A percentile compares a stretch with the other conserved stretches of the same genome.
phyloP scores from a whole-genome alignment of 2,797 vertebrate genomes.

The Aselliscus stoliczkanus region DNA sequence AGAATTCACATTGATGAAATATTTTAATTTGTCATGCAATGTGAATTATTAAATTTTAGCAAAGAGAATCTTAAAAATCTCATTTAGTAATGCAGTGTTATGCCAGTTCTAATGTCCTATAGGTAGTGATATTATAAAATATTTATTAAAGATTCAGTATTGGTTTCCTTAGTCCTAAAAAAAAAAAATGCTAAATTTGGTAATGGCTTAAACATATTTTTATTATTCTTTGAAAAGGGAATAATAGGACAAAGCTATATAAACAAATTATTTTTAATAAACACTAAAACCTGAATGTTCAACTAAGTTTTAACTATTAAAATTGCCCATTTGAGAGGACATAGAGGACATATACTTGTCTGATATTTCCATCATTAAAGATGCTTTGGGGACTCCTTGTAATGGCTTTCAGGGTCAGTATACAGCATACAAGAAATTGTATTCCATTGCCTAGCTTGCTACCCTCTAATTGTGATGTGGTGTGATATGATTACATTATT shows the following conservation, averaged over 20 bases:
- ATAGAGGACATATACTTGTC: not conserved
- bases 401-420: not conserved
- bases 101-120: slow-evolving; percentile 1
- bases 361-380: not conserved
- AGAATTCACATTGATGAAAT: not conserved
- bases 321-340: not conserved
- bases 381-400: not conserved
- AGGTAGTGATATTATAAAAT: slow-evolving; percentile 2
- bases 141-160: slow-evolving; percentile 24
- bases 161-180: not conserved
- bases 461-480: too few relatives aligned
- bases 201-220: not conserved
- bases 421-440: not conserved
- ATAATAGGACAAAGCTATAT: not conserved
- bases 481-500: too few relatives aligned
- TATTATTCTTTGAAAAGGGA: not conserved
- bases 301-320: not conserved
- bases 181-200: not conserved
- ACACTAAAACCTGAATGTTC: not conserved
- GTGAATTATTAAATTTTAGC: not conserved
- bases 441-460: not conserved
- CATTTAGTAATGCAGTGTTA: not conserved
- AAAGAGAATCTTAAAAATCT: not conserved
- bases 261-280: not conserved
- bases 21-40: not conserved